Evolutionary conservation across 2,113 vertebrate species (phyloP), one percentile per base, ranked within the genome.

Genomic region (Fukomys damarensis): DNA sequence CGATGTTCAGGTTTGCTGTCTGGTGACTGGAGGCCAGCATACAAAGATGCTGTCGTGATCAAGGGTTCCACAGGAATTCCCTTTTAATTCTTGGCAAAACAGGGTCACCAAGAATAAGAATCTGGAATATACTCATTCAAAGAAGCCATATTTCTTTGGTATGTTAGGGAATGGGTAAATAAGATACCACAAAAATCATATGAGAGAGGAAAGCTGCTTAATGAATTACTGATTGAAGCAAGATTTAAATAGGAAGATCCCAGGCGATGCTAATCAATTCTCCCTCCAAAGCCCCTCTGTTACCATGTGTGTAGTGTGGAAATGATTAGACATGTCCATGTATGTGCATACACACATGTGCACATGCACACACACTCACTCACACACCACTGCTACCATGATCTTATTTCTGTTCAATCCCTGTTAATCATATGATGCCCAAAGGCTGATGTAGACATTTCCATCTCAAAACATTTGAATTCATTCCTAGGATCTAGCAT

Each of bases 61-160:
- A 28, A 76, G 41, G 52, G 30, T 58, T 63, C 68, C 54, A 84
- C 89, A 59, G 24, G 56, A 86, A 77, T 91, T 77, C 65, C 66
- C 46, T 89, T 92, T 85, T 86, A 89, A 46, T 96, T 93, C 68
- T 46, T 65, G 76, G 58, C 83, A 96, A 86, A 86, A 77, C 30
- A 94, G n/a, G 22, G 52, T 91, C 35, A 92, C 10, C 7, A 70
- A 54, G 52, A 89, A 26, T 81, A 93, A 94, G 66, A 52, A 65
- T 89, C 66, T 82, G 20, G 70, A 94, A 92, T 54, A 90, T 72
- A 94, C 14, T 16, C 10, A 32, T 61, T 84, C 84, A 91, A 90
- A 86, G 77, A 68, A 79, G 22, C 13, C 19, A 61, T 93, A 28
- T 93, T 89, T 83, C 61, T 89, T 93, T 46, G 30, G 19, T 52